A percentile compares a stretch with the other conserved stretches of the same genome.
Evolutionary conservation across 2,888 invertebrate species (phyloP).

Genomic region (Acanthosepion pharaonis): DNA sequence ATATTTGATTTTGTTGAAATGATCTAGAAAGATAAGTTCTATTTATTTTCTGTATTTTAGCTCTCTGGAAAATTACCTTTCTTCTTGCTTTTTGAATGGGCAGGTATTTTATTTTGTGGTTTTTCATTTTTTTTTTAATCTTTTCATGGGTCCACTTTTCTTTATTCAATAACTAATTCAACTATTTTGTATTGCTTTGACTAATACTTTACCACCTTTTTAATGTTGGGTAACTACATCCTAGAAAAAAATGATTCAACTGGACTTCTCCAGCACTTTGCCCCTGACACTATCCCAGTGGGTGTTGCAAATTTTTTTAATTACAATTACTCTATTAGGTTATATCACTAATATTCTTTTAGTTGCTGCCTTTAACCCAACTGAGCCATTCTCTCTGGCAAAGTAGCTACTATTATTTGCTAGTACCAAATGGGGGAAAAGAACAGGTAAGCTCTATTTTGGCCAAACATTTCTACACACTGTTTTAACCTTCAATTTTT

Average conservation of each 20-base stretch:
- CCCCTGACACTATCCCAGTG: too few relatives aligned
- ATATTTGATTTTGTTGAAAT: too few relatives aligned
- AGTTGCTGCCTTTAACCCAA: not conserved
- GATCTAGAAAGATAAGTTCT: not conserved
- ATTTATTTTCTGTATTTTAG: constrained; percentile 33
- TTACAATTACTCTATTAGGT: not conserved
- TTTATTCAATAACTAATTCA: not conserved
- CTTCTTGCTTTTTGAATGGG: not conserved
- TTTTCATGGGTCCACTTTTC: not conserved
- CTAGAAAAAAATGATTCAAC: not conserved
- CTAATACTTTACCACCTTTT: not conserved
- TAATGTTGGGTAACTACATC: too few relatives aligned
- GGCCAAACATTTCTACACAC: not conserved
- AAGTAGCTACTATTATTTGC: not conserved
- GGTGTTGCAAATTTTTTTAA: not conserved
- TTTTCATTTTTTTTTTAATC: not conserved
- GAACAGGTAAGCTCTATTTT: constrained; percentile 6
- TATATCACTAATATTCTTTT: not conserved
- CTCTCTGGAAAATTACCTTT: not conserved
- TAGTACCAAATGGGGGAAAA: not conserved
- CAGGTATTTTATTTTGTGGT: constrained; percentile 8
- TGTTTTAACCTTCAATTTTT: not conserved
- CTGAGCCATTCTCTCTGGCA: not conserved
- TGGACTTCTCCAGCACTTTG: not conserved
- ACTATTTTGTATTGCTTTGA: not conserved